Base-by-base conservation (phyloP, 2,797 vertebrate species). In the Moxostoma hubbsi region DNA sequence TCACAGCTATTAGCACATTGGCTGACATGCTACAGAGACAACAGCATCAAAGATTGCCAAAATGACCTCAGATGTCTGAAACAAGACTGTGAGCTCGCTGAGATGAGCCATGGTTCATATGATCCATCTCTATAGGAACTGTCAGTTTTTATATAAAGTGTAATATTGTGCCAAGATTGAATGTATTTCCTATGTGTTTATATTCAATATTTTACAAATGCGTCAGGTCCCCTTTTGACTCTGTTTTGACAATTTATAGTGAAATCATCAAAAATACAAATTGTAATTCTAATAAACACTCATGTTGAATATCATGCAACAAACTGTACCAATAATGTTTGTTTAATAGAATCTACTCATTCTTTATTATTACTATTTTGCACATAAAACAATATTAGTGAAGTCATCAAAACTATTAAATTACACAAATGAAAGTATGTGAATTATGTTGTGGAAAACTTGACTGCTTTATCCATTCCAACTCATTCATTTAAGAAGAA, bases 1-100 rank as follows among this genome's bases (percentile, higher is more conserved):
- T 72, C 57, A 54, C 15, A 55, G 50, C 51, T 54, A 58, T 79
- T 79, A 73, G 13, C 46, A 50, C 77, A 24, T 65, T 53, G 15
- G 46, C 18, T 47, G 51, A 54, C 15, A 16, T 15, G 51, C 50
- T 45, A n/a, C 10, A 76, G 45, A 51, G 46, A 50, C 18, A 51
- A 13, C 54, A 55, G n/a, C 43, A 16, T 55, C 9, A 43, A 55
- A 7, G 5, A 43, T 24, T 24, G 24, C 24, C 54, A 47, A 46
- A 63, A 9, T 71, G 68, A 46, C 65, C 67, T 77, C 72, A 53
- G 72, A 13, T 7, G 16, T 15, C 12, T 45, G 36, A 57, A 57
- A 68, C 2, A 9, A 12, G 64, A 12, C 16, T 5, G 45, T 62
- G 18, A 6, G 53, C 68, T 57, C n/a, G 24, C 53, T 70, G 68